Evolutionary conservation across 2,888 invertebrate species (phyloP).

Genomic region (Lacanobia wlatinum): DNA sequence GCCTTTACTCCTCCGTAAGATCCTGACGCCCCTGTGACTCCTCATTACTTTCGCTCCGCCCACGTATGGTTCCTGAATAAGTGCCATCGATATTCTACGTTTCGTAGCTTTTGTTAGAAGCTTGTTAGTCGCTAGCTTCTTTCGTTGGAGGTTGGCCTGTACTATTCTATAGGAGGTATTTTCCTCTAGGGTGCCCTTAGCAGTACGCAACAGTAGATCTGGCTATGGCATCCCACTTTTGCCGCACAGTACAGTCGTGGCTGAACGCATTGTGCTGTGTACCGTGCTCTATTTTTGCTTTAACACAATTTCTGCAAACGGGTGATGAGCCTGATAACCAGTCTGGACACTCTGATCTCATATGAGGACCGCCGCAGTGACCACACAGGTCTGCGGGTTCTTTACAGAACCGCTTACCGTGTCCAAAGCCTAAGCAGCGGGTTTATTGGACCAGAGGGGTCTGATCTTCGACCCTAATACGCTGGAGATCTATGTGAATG

Average conservation of each 20-base stretch:
- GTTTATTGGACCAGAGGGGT: no score
- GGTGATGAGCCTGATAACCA: background rate
- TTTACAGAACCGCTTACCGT: background rate
- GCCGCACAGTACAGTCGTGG: background rate
- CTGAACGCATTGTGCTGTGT: conserved; percentile 9
- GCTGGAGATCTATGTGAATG: background rate
- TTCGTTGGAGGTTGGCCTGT: conserved; percentile 16
- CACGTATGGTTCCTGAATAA: no score
- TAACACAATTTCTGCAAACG: background rate
- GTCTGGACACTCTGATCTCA: conserved; percentile 2
- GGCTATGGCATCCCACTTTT: conserved; percentile 2
- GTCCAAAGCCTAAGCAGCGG: background rate
- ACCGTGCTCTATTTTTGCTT: background rate
- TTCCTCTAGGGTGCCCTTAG: background rate
- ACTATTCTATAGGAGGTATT: background rate
- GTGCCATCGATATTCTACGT: background rate
- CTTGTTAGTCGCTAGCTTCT: background rate
- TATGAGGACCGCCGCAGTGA: background rate
- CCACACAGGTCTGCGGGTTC: background rate
- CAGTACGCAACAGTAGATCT: background rate
- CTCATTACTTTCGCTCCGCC: background rate
- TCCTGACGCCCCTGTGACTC: background rate
- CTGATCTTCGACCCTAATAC: background rate
- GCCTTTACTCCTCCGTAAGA: background rate
- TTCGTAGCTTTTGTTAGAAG: background rate